phyloP scores from a whole-genome alignment of 2,113 vertebrate species.

The Helogale parvula region DNA sequence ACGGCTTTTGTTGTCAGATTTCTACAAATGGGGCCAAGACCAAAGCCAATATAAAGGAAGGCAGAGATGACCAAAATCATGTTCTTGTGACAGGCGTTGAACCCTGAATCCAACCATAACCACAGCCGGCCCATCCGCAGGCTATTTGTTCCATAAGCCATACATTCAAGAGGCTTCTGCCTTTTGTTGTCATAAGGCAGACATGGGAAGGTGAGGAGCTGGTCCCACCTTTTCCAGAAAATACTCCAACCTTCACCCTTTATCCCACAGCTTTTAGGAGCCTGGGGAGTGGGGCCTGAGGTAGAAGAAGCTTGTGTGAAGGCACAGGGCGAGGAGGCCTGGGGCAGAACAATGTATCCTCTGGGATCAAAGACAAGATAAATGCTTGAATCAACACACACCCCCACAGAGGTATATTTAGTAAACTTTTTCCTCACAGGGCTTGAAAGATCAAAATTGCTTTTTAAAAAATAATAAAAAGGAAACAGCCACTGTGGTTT shows the following conservation, averaged over 20 bases:
- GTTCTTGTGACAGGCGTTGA: neutral
- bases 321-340: neutral
- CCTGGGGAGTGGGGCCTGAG: neutral
- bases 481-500: slow-evolving; percentile 68
- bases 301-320: neutral
- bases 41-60: neutral
- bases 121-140: neutral
- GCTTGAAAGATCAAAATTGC: slow-evolving; percentile 80
- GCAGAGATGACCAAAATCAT: neutral
- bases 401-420: slow-evolving; percentile 73
- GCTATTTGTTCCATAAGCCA: neutral
- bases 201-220: neutral
- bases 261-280: neutral
- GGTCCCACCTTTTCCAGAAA: neutral
- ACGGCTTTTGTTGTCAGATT: neutral
- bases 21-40: neutral
- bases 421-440: slow-evolving; percentile 73
- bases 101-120: neutral
- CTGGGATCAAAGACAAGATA: slow-evolving; percentile 68
- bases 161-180: neutral
- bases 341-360: neutral
- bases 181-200: neutral
- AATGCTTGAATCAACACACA: slow-evolving; percentile 71
- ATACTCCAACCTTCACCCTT: neutral
- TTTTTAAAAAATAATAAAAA: slow-evolving; percentile 79